Conservation (phyloP, 2,888 invertebrate species). For the Rhodophaea formosa region DNA sequence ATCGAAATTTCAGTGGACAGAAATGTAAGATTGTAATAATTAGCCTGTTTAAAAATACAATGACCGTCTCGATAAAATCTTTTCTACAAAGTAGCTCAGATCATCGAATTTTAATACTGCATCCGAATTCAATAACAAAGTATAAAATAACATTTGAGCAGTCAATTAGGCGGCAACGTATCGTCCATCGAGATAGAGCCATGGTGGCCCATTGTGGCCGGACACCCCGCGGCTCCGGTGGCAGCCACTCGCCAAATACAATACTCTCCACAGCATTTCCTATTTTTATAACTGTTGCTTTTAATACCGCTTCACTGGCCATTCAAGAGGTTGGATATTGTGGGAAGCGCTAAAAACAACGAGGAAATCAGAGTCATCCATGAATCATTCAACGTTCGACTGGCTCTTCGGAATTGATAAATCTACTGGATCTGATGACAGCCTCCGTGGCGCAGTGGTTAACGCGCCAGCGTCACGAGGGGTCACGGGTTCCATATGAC, state of each 20-base stretch:
- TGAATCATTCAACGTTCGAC: too few species aligned
- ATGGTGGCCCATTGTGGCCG: conserved; percentile 77
- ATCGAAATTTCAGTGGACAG: too few species aligned
- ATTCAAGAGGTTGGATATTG: conserved; percentile 59
- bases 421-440: too few species aligned
- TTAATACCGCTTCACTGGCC: conserved; percentile 71
- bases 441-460: too few species aligned
- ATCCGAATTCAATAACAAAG: conserved; percentile 63
- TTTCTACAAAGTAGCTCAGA: conserved; percentile 33
- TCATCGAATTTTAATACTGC: conserved; percentile 36
- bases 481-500: too few species aligned
- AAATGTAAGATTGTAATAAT: too few species aligned
- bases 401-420: too few species aligned
- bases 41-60: neutral
- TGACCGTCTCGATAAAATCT: conserved; percentile 37
- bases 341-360: conserved; percentile 57
- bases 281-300: conserved; percentile 71
- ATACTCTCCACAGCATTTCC: conserved; percentile 65
- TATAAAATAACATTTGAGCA: conserved; percentile 77
- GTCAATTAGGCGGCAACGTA: conserved; percentile 78
- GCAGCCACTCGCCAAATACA: conserved; percentile 54
- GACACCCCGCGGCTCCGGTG: conserved; percentile 60
- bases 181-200: conserved; percentile 76
- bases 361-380: conserved; percentile 14
- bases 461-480: too few species aligned